A percentile compares a stretch with the other conserved stretches of the same genome.
These are phyloP conservation scores for Drosophila micromelanica DNA, from an alignment of 1,140 invertebrate genomes.

Conservation along the genomic window DNA sequence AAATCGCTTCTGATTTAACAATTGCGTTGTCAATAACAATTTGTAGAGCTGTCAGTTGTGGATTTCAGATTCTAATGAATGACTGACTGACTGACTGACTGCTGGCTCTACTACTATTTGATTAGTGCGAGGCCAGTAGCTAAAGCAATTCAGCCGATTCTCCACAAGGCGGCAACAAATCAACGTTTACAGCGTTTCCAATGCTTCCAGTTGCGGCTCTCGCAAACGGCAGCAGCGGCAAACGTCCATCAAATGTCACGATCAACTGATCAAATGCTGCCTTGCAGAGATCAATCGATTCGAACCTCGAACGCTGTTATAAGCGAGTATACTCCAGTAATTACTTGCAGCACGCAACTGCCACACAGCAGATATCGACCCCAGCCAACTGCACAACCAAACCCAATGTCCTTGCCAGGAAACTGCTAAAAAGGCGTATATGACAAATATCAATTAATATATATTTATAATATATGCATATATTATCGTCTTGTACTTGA, in stretches of 20 bases:
- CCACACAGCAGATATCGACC: no score
- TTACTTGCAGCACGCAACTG: conserved; percentile 67
- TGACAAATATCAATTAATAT: no score
- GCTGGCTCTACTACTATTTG: conserved; percentile 52
- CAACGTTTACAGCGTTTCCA: conserved; percentile 14
- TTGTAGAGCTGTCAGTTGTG: conserved; percentile 65
- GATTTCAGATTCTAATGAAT: conserved; percentile 78
- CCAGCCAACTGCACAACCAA: no score
- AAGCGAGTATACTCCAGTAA: conserved; percentile 28
- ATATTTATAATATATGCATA: no score
- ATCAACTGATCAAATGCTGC: conserved; percentile 55
- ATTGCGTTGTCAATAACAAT: conserved; percentile 77
- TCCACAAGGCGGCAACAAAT: conserved; percentile 1
- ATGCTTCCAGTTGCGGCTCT: conserved; percentile 6
- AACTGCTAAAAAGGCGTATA: no score
- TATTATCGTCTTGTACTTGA: no score
- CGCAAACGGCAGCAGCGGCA: conserved; percentile 74
- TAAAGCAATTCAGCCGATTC: conserved; percentile 19
- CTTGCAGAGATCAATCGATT: conserved; percentile 74
- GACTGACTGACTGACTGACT: conserved; percentile 59
- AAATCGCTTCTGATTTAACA: conserved; percentile 75
- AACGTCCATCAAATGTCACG: conserved; percentile 80
- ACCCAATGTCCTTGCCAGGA: no score
- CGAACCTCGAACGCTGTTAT: conserved; percentile 33
- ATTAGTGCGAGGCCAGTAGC: conserved; percentile 54